These are phyloP conservation scores for Daphoenositta chrysoptera DNA, from an alignment of 2,113 vertebrate species.

Conservation along the genomic window DNA sequence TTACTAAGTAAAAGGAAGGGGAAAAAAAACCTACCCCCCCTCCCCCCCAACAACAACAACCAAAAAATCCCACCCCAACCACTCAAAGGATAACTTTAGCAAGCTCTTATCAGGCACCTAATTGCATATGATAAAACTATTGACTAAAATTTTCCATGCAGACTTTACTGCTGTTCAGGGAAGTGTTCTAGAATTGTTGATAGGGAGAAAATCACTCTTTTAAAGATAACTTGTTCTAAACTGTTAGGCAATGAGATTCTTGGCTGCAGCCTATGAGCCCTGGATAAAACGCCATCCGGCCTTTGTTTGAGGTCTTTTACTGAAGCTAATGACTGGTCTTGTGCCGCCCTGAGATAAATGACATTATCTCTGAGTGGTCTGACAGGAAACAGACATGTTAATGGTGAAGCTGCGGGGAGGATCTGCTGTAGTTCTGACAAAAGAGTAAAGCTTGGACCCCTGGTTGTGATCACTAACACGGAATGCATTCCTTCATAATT, in stretches of 20 bases:
- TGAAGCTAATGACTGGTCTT: conserved; percentile 84
- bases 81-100: conserved; percentile 31
- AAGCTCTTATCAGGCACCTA: conserved; percentile 53
- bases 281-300: conserved; percentile 76
- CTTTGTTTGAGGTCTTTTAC: conserved; percentile 84
- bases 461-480: conserved; percentile 76
- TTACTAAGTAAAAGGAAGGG: neutral
- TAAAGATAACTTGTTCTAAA: conserved; percentile 51
- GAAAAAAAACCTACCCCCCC: rapidly evolving
- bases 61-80: neutral
- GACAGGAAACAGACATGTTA: conserved; percentile 88
- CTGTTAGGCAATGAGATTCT: conserved; percentile 53
- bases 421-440: conserved; percentile 73
- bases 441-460: conserved; percentile 72
- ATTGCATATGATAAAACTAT: conserved; percentile 50
- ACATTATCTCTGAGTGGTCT: conserved; percentile 85
- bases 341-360: conserved; percentile 83
- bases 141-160: conserved; percentile 26
- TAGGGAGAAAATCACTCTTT: conserved; percentile 14
- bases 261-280: conserved; percentile 53
- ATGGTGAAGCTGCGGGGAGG: conserved; percentile 81
- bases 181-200: neutral
- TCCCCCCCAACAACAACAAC: neutral
- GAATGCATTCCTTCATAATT: conserved; percentile 75
- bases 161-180: neutral